Evolutionary conservation across 2,888 invertebrate species (phyloP).

Genomic region (Geotrupes spiniger): DNA sequence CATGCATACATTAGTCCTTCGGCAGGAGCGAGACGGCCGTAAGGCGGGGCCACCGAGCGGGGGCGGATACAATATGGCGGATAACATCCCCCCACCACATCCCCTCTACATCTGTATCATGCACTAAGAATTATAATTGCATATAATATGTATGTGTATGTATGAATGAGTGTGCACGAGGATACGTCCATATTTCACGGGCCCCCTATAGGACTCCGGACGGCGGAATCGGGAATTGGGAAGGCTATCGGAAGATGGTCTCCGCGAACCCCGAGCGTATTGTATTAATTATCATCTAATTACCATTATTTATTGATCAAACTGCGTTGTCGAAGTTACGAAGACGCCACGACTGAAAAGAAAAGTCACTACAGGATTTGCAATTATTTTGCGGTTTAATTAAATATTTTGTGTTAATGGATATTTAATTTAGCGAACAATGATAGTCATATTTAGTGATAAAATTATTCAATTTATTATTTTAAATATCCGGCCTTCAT

Average conservation of each 20-base stretch:
- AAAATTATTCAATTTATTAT: no score
- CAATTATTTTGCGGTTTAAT: no score
- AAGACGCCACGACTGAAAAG: no score
- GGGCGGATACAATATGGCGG: conserved; percentile 53
- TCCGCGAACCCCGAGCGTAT: conserved; percentile 29
- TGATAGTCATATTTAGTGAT: no score
- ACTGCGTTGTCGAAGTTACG: no score
- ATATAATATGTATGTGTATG: conserved; percentile 49
- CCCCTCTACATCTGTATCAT: conserved; percentile 44
- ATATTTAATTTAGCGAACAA: no score
- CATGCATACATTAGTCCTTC: conserved; percentile 25
- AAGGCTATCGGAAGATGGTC: conserved; percentile 17
- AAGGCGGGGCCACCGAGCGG: conserved; percentile 46
- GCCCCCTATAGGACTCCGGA: conserved; percentile 11
- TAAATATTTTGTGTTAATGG: no score
- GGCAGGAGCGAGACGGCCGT: conserved; percentile 36
- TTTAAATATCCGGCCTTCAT: no score
- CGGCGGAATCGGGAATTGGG: conserved; percentile 15
- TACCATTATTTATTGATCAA: conserved; percentile 37
- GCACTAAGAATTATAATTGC: conserved; percentile 51
- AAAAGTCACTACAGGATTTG: no score
- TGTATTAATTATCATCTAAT: conserved; percentile 48
- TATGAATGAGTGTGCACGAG: conserved; percentile 34
- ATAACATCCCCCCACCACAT: conserved; percentile 44
- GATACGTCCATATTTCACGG: conserved; percentile 42